Evolutionary conservation across 2,888 invertebrate genomes (phyloP).

Genomic region (Mesorhabditis sp.): DNA sequence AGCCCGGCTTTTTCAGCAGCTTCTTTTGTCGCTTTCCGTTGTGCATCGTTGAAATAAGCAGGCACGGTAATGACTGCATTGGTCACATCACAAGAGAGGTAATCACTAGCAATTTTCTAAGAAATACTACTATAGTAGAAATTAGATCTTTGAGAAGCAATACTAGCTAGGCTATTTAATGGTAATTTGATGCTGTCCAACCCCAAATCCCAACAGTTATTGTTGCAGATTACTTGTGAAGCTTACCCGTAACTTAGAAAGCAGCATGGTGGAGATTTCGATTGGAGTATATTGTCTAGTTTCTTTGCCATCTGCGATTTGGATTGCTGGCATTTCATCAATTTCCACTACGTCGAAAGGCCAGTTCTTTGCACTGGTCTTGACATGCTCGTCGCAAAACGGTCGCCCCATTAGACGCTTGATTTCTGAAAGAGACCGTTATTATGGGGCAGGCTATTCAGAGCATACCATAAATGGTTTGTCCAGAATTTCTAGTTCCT

Average conservation of each 20-base stretch:
- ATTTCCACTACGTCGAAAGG: not conserved
- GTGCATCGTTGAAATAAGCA: not conserved
- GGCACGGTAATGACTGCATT: not conserved
- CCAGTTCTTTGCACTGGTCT: not conserved
- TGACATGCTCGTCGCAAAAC: not conserved
- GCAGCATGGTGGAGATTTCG: not conserved
- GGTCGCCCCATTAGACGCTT: not conserved
- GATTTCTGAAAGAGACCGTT: not conserved
- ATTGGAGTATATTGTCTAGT: not conserved
- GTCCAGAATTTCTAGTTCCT: not conserved
- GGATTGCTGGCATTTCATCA: not conserved
- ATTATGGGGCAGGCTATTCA: no score
- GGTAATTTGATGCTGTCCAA: no score
- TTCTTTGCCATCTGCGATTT: not conserved
- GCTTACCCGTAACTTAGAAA: not conserved
- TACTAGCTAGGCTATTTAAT: not conserved
- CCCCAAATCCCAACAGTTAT: no score
- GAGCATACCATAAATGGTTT: not conserved
- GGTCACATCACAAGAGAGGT: not conserved
- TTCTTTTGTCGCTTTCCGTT: not conserved
- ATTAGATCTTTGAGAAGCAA: not conserved
- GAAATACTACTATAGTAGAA: not conserved
- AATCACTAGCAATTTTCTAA: not conserved
- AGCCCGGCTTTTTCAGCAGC: slow-evolving; percentile 3
- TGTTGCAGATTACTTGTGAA: no score